phyloP scores from a whole-genome alignment of 2,113 vertebrate species.

The Neomonachus schauinslandi region DNA sequence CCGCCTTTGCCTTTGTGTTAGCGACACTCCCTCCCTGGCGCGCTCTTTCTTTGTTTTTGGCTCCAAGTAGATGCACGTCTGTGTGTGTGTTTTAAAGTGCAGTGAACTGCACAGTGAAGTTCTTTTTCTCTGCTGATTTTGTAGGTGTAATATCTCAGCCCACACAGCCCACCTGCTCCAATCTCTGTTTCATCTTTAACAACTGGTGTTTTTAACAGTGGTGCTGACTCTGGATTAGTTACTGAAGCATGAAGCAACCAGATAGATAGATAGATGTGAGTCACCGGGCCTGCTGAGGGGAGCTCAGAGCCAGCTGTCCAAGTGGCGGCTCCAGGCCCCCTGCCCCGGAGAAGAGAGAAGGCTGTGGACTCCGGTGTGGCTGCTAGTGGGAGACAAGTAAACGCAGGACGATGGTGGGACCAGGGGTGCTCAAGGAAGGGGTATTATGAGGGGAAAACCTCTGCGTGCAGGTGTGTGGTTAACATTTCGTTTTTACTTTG shows the following conservation, averaged over 20 bases:
- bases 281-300: background rate
- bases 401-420: background rate
- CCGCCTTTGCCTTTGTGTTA: background rate
- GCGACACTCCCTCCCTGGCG: background rate
- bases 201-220: constrained; percentile 49
- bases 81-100: constrained; percentile 38
- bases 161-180: constrained; percentile 59
- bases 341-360: background rate
- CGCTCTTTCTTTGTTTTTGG: background rate
- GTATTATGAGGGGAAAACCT: background rate
- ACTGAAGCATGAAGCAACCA: background rate
- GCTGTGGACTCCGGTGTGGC: background rate
- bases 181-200: constrained; percentile 22
- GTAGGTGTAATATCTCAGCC: constrained; percentile 61
- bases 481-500: background rate
- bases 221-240: constrained; percentile 35
- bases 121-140: constrained; percentile 58
- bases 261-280: background rate
- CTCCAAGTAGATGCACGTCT: background rate
- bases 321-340: background rate
- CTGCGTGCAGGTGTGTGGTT: background rate
- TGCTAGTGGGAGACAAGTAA: background rate
- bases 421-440: background rate
- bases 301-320: background rate
- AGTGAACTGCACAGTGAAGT: background rate